phyloP scores from a whole-genome alignment of 1,140 invertebrate genomes.

The Dreissena polymorpha region DNA sequence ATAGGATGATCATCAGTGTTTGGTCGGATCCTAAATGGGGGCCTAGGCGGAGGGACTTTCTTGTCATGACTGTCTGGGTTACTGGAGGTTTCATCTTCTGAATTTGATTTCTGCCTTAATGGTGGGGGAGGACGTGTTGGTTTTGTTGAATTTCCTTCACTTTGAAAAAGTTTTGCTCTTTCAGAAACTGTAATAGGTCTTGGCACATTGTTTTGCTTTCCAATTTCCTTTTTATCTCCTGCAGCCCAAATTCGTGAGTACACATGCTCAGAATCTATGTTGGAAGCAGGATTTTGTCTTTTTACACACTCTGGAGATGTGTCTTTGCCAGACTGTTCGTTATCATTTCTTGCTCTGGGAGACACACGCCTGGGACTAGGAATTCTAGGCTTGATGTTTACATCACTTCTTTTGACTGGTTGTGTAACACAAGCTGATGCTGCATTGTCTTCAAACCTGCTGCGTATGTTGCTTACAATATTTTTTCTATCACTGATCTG shows the following conservation, averaged over 20 bases:
- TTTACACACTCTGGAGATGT: conserved; percentile 23
- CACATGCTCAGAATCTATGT: conserved; percentile 7
- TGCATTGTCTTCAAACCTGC: no score
- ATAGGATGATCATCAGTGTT: background rate
- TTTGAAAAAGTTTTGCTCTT: conserved; percentile 64
- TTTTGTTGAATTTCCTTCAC: conserved; percentile 6
- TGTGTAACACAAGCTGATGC: background rate
- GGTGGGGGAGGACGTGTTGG: conserved; percentile 55
- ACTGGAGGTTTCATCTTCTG: background rate
- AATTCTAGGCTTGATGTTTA: background rate
- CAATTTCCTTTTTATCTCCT: conserved; percentile 4
- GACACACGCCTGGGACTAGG: background rate
- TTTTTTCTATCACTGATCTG: background rate
- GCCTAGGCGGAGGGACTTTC: background rate
- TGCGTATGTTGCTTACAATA: conserved; percentile 3
- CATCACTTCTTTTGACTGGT: background rate
- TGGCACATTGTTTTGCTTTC: background rate
- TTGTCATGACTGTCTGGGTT: conserved; percentile 29
- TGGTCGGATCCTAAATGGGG: conserved; percentile 16
- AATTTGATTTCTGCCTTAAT: conserved; percentile 52
- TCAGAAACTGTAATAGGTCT: conserved; percentile 51
- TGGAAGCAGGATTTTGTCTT: background rate
- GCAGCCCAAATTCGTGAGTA: conserved; percentile 39
- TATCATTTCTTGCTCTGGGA: background rate
- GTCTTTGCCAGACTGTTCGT: no score